phyloP scores from a whole-genome alignment of 64 coral and sea anemone species.

The Catalaphyllia jardinei region DNA sequence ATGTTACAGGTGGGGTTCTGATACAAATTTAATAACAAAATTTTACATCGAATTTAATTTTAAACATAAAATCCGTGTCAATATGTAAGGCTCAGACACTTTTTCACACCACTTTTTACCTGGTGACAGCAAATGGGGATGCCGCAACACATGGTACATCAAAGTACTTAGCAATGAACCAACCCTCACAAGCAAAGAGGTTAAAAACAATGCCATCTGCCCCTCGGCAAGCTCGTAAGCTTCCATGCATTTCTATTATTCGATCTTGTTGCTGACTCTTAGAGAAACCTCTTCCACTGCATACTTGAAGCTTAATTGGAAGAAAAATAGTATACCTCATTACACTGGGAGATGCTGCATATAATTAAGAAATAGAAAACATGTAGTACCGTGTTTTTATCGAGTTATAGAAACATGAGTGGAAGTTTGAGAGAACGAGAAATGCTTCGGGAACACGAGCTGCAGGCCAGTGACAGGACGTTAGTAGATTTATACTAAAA shows the following conservation, averaged over 20 bases:
- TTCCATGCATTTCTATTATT: constrained; percentile 86
- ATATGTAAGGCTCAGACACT: background rate
- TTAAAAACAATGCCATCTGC: constrained; percentile 90
- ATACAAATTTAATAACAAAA: background rate
- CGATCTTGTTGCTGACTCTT: constrained; percentile 73
- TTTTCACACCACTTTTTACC: constrained; percentile 25
- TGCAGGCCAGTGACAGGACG: no score
- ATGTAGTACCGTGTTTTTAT: no score
- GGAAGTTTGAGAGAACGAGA: no score
- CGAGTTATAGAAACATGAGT: no score
- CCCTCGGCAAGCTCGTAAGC: constrained; percentile 76
- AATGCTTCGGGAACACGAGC: no score
- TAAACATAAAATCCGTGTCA: background rate
- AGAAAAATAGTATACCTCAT: background rate
- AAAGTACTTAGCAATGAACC: constrained; percentile 89
- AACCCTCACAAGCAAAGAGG: constrained; percentile 91
- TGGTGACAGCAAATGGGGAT: constrained; percentile 91
- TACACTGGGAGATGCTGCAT: no score
- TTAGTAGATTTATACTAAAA: no score
- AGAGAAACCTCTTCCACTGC: constrained; percentile 79
- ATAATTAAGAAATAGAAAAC: no score
- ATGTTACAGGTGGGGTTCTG: constrained; percentile 85
- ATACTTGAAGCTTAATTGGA: constrained; percentile 80
- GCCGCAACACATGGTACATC: constrained; percentile 80
- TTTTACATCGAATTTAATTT: no score